Evolutionary conservation across 2,113 vertebrate species (phyloP).

Genomic region (Chrysochloris asiatica): DNA sequence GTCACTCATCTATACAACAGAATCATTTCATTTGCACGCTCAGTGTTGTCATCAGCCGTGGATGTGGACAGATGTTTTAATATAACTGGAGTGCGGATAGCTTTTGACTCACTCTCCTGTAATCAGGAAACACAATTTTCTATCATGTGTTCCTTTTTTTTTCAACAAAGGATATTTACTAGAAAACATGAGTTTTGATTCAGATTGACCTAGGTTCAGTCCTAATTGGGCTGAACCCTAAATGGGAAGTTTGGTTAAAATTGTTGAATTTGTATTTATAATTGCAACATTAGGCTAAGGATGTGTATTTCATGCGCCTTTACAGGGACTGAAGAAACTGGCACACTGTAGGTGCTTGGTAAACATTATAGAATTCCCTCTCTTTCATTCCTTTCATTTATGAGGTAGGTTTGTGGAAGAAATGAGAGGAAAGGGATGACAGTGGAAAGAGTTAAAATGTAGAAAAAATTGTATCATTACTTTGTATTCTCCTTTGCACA

Average conservation of each 20-base stretch:
- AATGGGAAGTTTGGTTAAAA: background rate
- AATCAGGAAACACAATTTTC: background rate
- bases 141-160: background rate
- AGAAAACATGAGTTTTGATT: conserved; percentile 7
- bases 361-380: background rate
- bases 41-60: too few species aligned
- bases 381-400: background rate
- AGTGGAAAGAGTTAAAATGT: background rate
- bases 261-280: background rate
- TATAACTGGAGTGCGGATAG: too few species aligned
- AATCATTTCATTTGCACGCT: too few species aligned
- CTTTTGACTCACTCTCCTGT: too few species aligned
- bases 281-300: conserved; percentile 30
- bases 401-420: background rate
- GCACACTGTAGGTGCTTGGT: background rate
- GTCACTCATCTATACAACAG: too few species aligned
- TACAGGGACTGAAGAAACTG: background rate
- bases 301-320: background rate
- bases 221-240: background rate
- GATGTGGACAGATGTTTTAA: too few species aligned
- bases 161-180: background rate
- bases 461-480: background rate
- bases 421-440: background rate
- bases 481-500: too few species aligned
- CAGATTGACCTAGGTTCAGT: background rate